Base-by-base conservation (phyloP, 30 jellyfish, hydroid and myxozoan genomes). In the Pelagia noctiluca region DNA sequence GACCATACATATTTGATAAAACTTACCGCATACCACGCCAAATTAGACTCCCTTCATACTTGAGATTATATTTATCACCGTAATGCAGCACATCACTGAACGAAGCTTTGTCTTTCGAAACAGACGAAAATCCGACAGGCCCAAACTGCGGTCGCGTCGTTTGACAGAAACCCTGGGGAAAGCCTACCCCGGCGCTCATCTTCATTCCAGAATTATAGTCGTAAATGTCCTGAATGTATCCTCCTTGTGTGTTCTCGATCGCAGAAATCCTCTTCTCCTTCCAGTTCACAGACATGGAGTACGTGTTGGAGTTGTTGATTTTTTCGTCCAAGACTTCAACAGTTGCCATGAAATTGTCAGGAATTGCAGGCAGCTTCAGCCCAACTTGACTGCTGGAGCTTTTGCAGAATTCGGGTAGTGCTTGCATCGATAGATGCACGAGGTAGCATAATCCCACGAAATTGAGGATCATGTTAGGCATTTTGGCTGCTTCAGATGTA, bases 171-270 rank as follows among this genome's bases (percentile, higher is more conserved):
- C 68, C 68, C n/a, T n/a, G n/a, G n/a, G n/a, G n/a, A 52, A 3
- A 3, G 21, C 21, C 21, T 52, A 10, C 28, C 16, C 28, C 28
- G 21, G 21, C 12, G 8, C 53, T 0, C 0, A 2, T 33, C 37
- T 33, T 33, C 78, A 10, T 37, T 31, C 68, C 83, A 16, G 83
- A 35, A 37, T 70, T 70, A 29, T 3, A 70, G 37, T 70, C 83
- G 23, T 70, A 50, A 22, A 70, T 70, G 22, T 70, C 83, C 0
- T 70, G 83, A 29, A 34, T 28, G 21, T 49, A 28, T n/a, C 50
- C 52, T 2, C 19, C 7, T 18, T 18, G 8, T 4, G 35, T 35
- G 42, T 42, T 29, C 19, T 70, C 13, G 47, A 1, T 28, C 21
- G 5, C 35, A 7, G 49, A 2, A 34, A 35, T 53, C 36, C 22